phyloP scores from a whole-genome alignment of 92 coral and sea anemone species.

The Micromussa lordhowensis region DNA sequence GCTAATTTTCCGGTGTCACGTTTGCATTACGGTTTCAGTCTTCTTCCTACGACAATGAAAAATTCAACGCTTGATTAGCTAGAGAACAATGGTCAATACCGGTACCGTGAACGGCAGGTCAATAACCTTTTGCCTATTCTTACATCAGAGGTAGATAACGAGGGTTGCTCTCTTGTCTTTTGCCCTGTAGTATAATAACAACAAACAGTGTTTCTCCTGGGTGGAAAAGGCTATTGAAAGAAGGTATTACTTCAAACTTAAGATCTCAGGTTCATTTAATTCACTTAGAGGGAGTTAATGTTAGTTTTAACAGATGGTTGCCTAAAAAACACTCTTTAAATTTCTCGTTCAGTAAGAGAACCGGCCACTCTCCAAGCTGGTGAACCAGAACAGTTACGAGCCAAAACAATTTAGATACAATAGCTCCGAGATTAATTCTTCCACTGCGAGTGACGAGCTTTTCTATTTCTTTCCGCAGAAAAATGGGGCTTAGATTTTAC shows the following conservation, averaged over 20 bases:
- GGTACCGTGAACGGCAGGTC: slow-evolving; percentile 52
- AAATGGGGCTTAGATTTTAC: slow-evolving; percentile 42
- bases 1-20: not conserved
- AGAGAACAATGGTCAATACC: slow-evolving; percentile 26
- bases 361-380: slow-evolving; percentile 21
- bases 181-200: slow-evolving; percentile 23
- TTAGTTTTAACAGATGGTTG: not conserved
- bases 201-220: slow-evolving; percentile 1
- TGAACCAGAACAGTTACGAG: slow-evolving; percentile 45
- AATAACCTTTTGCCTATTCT: slow-evolving; percentile 33
- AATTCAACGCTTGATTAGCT: slow-evolving; percentile 17
- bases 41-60: slow-evolving; percentile 17
- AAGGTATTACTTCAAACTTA: slow-evolving; percentile 19
- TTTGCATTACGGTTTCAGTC: not conserved
- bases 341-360: not conserved
- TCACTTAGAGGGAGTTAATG: not conserved
- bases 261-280: not conserved
- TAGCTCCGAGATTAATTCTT: not conserved
- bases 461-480: slow-evolving; percentile 8
- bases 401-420: slow-evolving; percentile 30
- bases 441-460: not conserved
- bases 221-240: slow-evolving; percentile 7
- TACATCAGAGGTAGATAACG: slow-evolving; percentile 44
- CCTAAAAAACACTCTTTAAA: not conserved
- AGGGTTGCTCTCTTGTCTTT: slow-evolving; percentile 21